Conservation (phyloP, 2,888 invertebrate genomes). For the Caenorhabditis drosophilae region DNA sequence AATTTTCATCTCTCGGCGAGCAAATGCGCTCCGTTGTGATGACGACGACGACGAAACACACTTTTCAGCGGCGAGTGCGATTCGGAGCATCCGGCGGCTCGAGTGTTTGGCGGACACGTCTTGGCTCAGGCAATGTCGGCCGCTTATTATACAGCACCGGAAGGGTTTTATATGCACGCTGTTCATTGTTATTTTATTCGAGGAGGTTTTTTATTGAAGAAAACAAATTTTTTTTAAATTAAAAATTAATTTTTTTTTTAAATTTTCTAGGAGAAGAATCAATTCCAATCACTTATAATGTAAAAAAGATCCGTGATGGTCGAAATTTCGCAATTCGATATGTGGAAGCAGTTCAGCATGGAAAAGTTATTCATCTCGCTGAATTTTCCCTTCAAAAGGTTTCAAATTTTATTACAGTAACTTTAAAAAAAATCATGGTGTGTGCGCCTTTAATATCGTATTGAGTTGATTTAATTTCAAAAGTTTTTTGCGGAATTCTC, state of each 20-base stretch:
- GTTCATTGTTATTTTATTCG: slow-evolving; percentile 61
- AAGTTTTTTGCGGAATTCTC: too few species aligned
- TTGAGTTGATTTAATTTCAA: too few species aligned
- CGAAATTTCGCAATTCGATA: slow-evolving; percentile 60
- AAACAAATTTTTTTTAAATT: background rate
- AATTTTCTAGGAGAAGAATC: slow-evolving; percentile 52
- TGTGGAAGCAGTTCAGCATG: slow-evolving; percentile 56
- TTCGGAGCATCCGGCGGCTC: slow-evolving; percentile 51
- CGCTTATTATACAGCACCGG: slow-evolving; percentile 57
- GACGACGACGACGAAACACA: background rate
- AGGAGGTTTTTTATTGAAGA: slow-evolving; percentile 34
- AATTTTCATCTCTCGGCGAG: background rate
- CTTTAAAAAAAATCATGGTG: too few species aligned
- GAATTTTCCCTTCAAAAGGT: slow-evolving; percentile 61
- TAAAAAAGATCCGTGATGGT: slow-evolving; percentile 57
- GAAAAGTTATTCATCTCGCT: slow-evolving; percentile 54
- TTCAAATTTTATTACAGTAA: too few species aligned
- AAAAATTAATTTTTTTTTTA: too few species aligned
- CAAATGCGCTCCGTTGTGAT: background rate
- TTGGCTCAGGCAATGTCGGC: slow-evolving; percentile 57
- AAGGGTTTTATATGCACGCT: slow-evolving; percentile 57
- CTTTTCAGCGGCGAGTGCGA: slow-evolving; percentile 53
- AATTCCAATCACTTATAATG: slow-evolving; percentile 53
- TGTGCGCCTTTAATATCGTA: too few species aligned
- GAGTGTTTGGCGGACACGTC: slow-evolving; percentile 57